Percentiles rank a stretch among this genome's conserved stretches.
Evolutionary conservation across 2,888 invertebrate species (phyloP).

Genomic region (Chrysodeixis includens): DNA sequence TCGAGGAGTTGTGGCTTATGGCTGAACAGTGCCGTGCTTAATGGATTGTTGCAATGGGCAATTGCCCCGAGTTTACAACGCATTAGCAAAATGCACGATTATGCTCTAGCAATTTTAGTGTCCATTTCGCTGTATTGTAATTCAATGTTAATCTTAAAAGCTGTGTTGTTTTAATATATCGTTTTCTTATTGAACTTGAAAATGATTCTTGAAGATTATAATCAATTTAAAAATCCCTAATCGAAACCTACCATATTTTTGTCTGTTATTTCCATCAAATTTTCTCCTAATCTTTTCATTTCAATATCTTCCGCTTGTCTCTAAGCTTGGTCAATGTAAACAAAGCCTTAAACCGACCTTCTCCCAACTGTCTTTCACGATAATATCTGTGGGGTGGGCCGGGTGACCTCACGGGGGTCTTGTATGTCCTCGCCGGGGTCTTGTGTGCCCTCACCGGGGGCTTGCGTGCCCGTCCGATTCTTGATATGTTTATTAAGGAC

Average conservation of each 20-base stretch:
- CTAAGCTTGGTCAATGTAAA: conserved; percentile 27
- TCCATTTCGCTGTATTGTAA: neutral
- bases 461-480: conserved; percentile 67
- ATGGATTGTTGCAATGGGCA: conserved; percentile 1
- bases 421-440: conserved; percentile 43
- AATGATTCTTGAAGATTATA: no score
- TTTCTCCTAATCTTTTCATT: neutral
- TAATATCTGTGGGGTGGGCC: conserved; percentile 54
- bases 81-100: conserved; percentile 1
- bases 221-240: no score
- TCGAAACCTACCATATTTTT: no score
- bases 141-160: neutral
- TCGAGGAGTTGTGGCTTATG: neutral
- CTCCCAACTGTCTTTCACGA: conserved; percentile 59
- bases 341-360: conserved; percentile 46
- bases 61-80: conserved; percentile 4
- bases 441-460: conserved; percentile 33
- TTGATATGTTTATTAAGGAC: conserved; percentile 81
- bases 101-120: neutral
- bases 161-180: neutral
- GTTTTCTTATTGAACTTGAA: no score
- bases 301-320: neutral
- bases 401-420: conserved; percentile 45
- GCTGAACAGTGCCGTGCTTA: neutral
- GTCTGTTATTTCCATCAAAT: no score